Base-by-base conservation (phyloP, 2,888 invertebrate species). In the Plebejus melissa region DNA sequence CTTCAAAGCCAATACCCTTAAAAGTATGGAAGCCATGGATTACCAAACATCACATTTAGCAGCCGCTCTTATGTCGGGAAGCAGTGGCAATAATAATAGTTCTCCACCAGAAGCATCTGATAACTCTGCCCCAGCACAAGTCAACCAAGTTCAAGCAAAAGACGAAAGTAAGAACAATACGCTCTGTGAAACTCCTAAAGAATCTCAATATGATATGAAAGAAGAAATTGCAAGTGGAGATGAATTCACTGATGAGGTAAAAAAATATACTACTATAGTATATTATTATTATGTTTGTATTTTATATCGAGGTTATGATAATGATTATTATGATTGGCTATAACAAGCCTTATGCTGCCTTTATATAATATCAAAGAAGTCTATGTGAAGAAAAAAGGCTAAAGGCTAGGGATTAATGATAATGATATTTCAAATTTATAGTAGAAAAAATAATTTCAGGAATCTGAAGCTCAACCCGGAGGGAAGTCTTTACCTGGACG, bases 401-500 rank as follows among this genome's bases (percentile, higher is more conserved):
- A 54, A 54, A 54, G 13, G 2, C 46, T 46, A 9, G 16, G 54
- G 54, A 54, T 54, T 16, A 16, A 16, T 54, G 3, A 1, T 16
- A 54, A 1, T 54, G 3, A 54, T 11, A 46, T 46, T 46, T 11
- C 2, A 2, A 46, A 46, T 9, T 11, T 46, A 11, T 11, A 46
- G 13, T 22, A 65, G 1, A 6, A 32, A 75, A 2, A 36, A 60
- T 46, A 74, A 75, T 78, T 86, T 71, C 75, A 94, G 94, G 94
- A 94, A 81, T 89, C 85, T 77, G 94, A 94, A 85, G 82, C 90
- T 36, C 92, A 93, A 80, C 82, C 89, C 69, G 94, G 93, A 11
- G 94, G 85, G 77, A 94, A 94, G 79, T 90, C 88, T 46, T 90
- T 91, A 82, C 93, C 95, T 22, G 95, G 95, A 0, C 94, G 95